Evolutionary conservation across 1,140 invertebrate genomes (phyloP).

Genomic region (Papilio machaon): DNA sequence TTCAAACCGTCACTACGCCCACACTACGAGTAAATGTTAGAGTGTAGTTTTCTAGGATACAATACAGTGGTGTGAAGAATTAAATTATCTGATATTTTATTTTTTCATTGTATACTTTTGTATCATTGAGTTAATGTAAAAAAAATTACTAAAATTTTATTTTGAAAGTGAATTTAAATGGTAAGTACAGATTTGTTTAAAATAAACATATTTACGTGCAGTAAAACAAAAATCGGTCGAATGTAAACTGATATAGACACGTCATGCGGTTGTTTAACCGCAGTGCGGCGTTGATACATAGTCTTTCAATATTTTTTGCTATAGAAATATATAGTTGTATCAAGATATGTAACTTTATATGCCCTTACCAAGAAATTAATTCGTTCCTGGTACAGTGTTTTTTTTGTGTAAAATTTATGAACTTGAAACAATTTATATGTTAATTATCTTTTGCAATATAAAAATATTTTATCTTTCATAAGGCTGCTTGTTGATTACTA

Average conservation of each 20-base stretch:
- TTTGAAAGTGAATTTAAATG: not conserved
- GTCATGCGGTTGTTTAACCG: slow-evolving; percentile 18
- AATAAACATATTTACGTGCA: no score
- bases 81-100: not conserved
- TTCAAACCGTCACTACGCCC: not conserved
- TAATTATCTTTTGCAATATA: no score
- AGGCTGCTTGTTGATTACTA: no score
- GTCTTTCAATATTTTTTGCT: not conserved
- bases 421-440: no score
- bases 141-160: not conserved
- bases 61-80: not conserved
- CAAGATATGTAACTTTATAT: not conserved
- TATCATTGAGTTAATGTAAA: not conserved
- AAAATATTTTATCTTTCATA: no score
- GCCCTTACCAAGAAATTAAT: not conserved
- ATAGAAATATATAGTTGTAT: not conserved
- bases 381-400: not conserved
- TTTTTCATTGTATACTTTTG: no score
- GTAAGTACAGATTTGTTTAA: not conserved
- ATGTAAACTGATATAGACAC: slow-evolving; percentile 1
- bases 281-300: slow-evolving; percentile 20
- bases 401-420: no score
- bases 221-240: not conserved
- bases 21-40: not conserved
- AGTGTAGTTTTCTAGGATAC: not conserved